Evolutionary conservation across 2,888 invertebrate species (phyloP).

Genomic region (Ectemnius lituratus): DNA sequence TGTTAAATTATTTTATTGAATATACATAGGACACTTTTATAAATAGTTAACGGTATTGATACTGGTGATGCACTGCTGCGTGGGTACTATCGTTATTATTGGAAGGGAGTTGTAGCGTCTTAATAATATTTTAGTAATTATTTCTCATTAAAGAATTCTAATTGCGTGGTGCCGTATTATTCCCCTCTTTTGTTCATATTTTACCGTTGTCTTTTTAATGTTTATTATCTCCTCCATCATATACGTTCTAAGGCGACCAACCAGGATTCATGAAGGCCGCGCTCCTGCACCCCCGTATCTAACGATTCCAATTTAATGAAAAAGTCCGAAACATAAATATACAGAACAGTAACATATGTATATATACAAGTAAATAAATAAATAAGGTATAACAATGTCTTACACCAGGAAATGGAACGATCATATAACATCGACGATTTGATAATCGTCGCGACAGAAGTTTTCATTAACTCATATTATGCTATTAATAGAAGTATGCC

Average conservation of each 20-base stretch:
- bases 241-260: neutral
- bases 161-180: constrained; percentile 18
- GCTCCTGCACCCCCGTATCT: neutral
- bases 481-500: neutral
- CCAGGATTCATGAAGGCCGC: constrained; percentile 13
- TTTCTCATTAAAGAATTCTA: constrained; percentile 15
- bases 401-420: constrained; percentile 6
- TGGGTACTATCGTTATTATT: constrained; percentile 27
- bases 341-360: constrained; percentile 12
- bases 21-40: constrained; percentile 36
- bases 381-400: constrained; percentile 12
- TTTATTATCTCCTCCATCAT: neutral
- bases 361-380: constrained; percentile 31
- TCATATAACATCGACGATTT: no score
- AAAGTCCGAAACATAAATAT: constrained; percentile 19
- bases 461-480: constrained; percentile 16
- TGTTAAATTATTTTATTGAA: constrained; percentile 32
- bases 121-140: constrained; percentile 24
- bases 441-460: neutral
- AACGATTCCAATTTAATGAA: constrained; percentile 22
- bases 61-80: constrained; percentile 12
- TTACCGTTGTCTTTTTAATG: neutral
- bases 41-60: constrained; percentile 32
- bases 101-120: constrained; percentile 24
- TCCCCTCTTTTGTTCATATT: neutral